A percentile compares a stretch with the other conserved stretches of the same genome.
Conservation (phyloP, 2,888 invertebrate genomes). For the Xestia c-nigrum region DNA sequence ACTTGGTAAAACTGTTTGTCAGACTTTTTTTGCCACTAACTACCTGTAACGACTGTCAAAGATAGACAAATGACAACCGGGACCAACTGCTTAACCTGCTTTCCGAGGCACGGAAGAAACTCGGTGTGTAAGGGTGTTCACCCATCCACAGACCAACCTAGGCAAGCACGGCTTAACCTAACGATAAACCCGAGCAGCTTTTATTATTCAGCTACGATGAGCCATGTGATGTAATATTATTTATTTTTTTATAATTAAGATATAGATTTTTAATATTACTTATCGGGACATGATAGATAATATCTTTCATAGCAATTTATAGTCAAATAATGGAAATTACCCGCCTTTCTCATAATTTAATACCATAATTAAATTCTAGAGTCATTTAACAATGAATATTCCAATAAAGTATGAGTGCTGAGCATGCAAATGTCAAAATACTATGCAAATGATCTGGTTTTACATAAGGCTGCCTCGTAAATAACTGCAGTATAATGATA, state of each 20-base stretch:
- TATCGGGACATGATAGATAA: neutral
- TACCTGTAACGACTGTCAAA: too few relatives aligned
- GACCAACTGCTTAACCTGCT: too few relatives aligned
- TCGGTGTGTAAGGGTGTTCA: too few relatives aligned
- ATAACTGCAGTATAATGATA: constrained; percentile 9
- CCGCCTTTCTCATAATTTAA: constrained; percentile 10
- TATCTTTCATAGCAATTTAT: neutral
- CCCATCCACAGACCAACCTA: too few relatives aligned
- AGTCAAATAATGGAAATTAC: neutral
- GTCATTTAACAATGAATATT: constrained; percentile 9
- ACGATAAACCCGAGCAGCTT: too few relatives aligned
- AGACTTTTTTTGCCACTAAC: too few relatives aligned
- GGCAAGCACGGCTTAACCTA: too few relatives aligned
- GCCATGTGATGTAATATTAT: too few relatives aligned
- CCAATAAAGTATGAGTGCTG: neutral
- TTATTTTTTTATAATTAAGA: neutral
- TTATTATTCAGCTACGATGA: too few relatives aligned
- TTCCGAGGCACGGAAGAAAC: too few relatives aligned
- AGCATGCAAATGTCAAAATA: constrained; percentile 33
- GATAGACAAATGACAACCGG: too few relatives aligned
- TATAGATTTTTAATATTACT: neutral
- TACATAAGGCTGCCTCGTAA: neutral
- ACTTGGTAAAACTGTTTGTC: too few relatives aligned
- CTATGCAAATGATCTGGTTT: constrained; percentile 12
- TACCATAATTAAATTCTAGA: neutral